A percentile compares a stretch with the other conserved stretches of the same genome.
Evolutionary conservation across 1,140 invertebrate genomes (phyloP).

Genomic region (Euwallacea fornicatus): DNA sequence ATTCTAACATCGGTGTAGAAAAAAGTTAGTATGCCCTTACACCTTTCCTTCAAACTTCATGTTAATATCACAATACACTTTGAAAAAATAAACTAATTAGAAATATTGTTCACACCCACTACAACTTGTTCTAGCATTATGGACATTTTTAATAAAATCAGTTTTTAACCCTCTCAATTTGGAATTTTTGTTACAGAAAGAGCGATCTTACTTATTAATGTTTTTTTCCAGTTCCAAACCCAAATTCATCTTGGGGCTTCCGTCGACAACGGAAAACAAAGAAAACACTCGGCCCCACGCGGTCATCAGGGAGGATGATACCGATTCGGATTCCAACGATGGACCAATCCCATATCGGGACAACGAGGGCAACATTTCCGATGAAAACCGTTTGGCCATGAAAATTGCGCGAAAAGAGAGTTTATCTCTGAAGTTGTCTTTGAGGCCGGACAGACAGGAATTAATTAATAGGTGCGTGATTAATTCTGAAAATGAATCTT

Average conservation of each 20-base stretch:
- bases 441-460: slow-evolving; percentile 90
- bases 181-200: no score
- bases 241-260: slow-evolving; percentile 67
- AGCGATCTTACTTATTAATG: no score
- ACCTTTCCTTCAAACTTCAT: no score
- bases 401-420: slow-evolving; percentile 96
- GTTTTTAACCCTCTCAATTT: no score
- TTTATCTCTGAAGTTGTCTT: slow-evolving; percentile 88
- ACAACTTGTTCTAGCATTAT: no score
- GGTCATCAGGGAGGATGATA: slow-evolving; percentile 64
- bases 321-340: slow-evolving; percentile 75
- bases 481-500: not conserved
- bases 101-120: no score
- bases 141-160: no score
- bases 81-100: no score
- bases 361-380: slow-evolving; percentile 51
- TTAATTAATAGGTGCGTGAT: slow-evolving; percentile 71
- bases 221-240: slow-evolving; percentile 67
- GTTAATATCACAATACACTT: no score
- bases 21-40: no score
- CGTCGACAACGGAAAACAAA: slow-evolving; percentile 79
- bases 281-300: slow-evolving; percentile 79
- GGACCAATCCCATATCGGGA: slow-evolving; percentile 55
- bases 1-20: no score
- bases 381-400: slow-evolving; percentile 69